Evolutionary conservation across 2,797 vertebrate genomes (phyloP).

Genomic region (Gastrophryne carolinensis): DNA sequence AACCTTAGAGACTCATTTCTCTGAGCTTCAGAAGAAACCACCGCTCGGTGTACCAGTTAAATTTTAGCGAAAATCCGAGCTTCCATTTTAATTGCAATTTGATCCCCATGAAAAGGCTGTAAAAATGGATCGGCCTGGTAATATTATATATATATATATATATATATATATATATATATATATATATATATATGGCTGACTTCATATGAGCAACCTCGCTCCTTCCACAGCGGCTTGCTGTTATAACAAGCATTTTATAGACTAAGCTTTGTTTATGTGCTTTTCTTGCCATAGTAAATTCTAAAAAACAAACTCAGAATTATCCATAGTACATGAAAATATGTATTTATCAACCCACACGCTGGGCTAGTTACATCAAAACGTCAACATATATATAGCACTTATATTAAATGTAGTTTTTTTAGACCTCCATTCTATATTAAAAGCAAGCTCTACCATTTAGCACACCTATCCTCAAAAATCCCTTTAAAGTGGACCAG

Average conservation of each 20-base stretch:
- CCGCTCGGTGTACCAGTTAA: slow-evolving; percentile 30
- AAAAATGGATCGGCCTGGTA: slow-evolving; percentile 11
- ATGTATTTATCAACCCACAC: too few species aligned
- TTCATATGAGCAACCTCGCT: not conserved
- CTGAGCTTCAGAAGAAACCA: slow-evolving; percentile 16
- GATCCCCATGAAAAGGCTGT: slow-evolving; percentile 38
- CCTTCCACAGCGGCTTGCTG: not conserved
- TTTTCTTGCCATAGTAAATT: not conserved
- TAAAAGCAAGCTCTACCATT: too few species aligned
- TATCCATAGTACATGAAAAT: slow-evolving; percentile 1
- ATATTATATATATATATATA: slow-evolving; percentile 26
- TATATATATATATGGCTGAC: too few species aligned
- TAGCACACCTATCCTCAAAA: too few species aligned
- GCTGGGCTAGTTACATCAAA: too few species aligned
- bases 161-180: too few species aligned
- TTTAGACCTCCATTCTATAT: too few species aligned
- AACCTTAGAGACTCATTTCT: slow-evolving; percentile 42
- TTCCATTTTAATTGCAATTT: slow-evolving; percentile 46
- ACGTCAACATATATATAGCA: too few species aligned
- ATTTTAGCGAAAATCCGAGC: slow-evolving; percentile 21
- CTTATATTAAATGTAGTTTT: too few species aligned
- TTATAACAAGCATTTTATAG: slow-evolving; percentile 12
- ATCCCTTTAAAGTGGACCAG: too few species aligned
- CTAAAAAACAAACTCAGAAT: not conserved
- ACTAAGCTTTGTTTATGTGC: not conserved